phyloP scores from a whole-genome alignment of 2,888 invertebrate species.

The Meandrusa payeni region DNA sequence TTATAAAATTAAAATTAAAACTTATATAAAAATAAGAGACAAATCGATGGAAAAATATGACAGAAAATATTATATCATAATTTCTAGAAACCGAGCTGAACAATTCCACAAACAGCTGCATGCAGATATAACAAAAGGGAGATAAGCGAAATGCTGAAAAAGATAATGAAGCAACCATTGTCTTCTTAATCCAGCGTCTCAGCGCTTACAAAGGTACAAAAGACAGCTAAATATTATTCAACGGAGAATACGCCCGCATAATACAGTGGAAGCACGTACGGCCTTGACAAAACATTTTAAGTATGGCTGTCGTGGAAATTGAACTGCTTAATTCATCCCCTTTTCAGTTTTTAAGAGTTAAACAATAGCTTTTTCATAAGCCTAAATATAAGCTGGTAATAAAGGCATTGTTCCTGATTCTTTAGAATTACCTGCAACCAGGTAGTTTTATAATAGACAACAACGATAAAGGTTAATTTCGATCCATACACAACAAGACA shows the following conservation, averaged over 20 bases:
- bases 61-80: no score
- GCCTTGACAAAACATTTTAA: constrained; percentile 16
- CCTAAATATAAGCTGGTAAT: no score
- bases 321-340: neutral
- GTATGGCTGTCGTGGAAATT: constrained; percentile 12
- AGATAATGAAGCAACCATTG: constrained; percentile 24
- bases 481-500: no score
- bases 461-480: no score
- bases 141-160: constrained; percentile 23
- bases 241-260: constrained; percentile 28
- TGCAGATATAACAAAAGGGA: constrained; percentile 18
- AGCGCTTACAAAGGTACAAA: constrained; percentile 27
- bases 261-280: constrained; percentile 11
- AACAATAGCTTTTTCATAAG: no score
- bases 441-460: no score
- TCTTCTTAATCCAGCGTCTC: constrained; percentile 22
- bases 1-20: no score
- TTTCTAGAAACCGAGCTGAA: neutral
- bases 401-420: no score
- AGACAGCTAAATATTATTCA: constrained; percentile 29
- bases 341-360: no score
- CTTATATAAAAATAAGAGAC: no score
- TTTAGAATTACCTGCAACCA: no score
- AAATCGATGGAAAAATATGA: no score
- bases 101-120: constrained; percentile 1